A percentile compares a stretch with the other conserved stretches of the same genome.
Evolutionary conservation across 2,113 vertebrate genomes (phyloP).

Genomic region (Fregetta grallaria): DNA sequence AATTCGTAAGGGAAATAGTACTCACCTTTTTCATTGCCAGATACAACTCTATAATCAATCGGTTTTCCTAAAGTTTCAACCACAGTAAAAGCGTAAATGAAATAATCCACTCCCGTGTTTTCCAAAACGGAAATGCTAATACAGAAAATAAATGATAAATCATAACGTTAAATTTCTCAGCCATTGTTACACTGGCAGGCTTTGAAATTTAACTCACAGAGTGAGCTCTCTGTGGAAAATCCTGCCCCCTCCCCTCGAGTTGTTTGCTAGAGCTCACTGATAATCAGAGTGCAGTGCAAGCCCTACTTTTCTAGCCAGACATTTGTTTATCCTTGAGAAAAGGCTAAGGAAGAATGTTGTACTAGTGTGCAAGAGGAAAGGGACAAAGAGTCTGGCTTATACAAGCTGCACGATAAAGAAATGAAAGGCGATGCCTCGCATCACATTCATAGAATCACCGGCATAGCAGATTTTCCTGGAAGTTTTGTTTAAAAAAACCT

Average conservation of each 20-base stretch:
- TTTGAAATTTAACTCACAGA: neutral
- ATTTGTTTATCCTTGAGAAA: neutral
- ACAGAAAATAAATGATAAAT: neutral
- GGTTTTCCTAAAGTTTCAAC: neutral
- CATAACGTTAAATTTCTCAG: neutral
- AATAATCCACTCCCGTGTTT: constrained; percentile 36
- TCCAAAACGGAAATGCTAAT: constrained; percentile 7
- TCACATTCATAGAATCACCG: neutral
- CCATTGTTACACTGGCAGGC: neutral
- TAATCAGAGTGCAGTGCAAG: neutral
- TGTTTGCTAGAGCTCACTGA: neutral
- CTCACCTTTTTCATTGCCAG: constrained; percentile 67
- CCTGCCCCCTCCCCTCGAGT: neutral
- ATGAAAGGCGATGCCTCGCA: neutral
- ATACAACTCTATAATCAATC: constrained; percentile 19
- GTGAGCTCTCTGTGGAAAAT: neutral
- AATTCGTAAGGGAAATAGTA: neutral
- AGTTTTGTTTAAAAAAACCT: neutral
- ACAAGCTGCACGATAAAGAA: neutral
- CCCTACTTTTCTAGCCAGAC: neutral
- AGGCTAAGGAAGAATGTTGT: neutral
- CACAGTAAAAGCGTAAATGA: constrained; percentile 24
- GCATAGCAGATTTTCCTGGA: neutral
- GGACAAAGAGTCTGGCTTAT: neutral
- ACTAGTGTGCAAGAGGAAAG: neutral